Evolutionary conservation across 2,888 invertebrate genomes (phyloP).

Genomic region (Hemithea aestivaria): DNA sequence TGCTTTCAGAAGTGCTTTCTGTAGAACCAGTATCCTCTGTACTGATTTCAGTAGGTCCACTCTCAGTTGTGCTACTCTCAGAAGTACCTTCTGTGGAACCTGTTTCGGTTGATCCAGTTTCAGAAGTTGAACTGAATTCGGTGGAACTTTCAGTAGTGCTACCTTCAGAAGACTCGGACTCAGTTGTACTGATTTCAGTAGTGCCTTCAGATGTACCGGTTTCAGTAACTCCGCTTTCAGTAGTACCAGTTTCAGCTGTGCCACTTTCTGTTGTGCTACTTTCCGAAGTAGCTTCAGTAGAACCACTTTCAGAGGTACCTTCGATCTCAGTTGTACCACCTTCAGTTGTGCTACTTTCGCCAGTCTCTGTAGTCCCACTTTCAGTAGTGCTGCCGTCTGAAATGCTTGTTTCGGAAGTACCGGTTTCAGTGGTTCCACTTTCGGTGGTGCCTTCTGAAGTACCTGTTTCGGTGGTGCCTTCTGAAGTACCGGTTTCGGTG

Average conservation of each 20-base stretch:
- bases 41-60: conserved; percentile 14
- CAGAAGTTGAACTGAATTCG: conserved; percentile 13
- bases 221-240: conserved; percentile 14
- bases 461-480: conserved; percentile 10
- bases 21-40: conserved; percentile 6
- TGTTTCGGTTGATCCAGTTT: conserved; percentile 9
- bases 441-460: not conserved
- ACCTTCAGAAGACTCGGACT: not conserved
- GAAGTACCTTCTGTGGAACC: conserved; percentile 1
- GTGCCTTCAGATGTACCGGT: conserved; percentile 1
- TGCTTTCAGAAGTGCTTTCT: conserved; percentile 8
- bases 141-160: conserved; percentile 4
- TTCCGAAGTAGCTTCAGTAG: conserved; percentile 1
- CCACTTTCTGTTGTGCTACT: conserved; percentile 3
- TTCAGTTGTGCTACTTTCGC: not conserved
- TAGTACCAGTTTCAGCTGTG: conserved; percentile 11
- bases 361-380: conserved; percentile 8
- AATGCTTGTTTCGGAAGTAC: conserved; percentile 11
- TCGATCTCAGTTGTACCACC: not conserved
- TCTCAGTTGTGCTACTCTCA: conserved; percentile 16
- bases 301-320: not conserved
- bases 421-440: conserved; percentile 5
- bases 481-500: conserved; percentile 6
- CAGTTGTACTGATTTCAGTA: conserved; percentile 10
- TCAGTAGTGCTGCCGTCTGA: conserved; percentile 12